phyloP scores from a whole-genome alignment of 2,113 vertebrate species.

The Conger conger region DNA sequence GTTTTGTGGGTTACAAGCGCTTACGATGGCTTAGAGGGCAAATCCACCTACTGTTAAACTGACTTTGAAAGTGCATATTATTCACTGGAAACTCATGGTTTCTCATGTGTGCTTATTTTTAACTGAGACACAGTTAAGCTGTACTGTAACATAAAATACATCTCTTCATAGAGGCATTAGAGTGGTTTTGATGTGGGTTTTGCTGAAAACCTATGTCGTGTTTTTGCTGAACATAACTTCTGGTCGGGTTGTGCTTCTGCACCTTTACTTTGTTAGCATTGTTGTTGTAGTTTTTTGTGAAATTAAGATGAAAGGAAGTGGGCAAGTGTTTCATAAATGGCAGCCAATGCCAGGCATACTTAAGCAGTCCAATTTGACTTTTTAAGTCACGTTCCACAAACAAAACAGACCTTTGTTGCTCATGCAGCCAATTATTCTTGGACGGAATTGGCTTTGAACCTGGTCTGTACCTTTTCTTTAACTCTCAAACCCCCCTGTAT shows the following conservation, averaged over 20 bases:
- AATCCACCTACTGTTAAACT: not conserved
- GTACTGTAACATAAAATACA: not conserved
- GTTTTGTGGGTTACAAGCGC: not conserved
- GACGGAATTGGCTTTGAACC: slow-evolving; percentile 18
- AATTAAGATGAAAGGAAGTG: not conserved
- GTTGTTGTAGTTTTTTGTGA: not conserved
- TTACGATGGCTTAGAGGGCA: not conserved
- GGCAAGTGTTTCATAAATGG: not conserved
- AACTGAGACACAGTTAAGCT: not conserved
- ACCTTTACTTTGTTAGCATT: not conserved
- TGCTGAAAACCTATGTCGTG: not conserved
- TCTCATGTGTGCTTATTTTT: not conserved
- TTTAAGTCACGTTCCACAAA: not conserved
- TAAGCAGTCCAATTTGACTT: not conserved
- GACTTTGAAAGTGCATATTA: not conserved
- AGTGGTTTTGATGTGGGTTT: not conserved
- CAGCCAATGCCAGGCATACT: not conserved
- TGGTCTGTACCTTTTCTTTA: slow-evolving; percentile 18
- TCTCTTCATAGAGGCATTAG: not conserved
- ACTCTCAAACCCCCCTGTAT: not conserved
- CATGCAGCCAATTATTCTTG: not conserved
- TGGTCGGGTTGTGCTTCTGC: not conserved
- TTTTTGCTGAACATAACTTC: not conserved
- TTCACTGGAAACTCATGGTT: not conserved
- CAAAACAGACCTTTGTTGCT: not conserved